These are phyloP conservation scores for Tetramorium parvispinum DNA, from an alignment of 1,140 invertebrate species.

Conservation along the genomic window DNA sequence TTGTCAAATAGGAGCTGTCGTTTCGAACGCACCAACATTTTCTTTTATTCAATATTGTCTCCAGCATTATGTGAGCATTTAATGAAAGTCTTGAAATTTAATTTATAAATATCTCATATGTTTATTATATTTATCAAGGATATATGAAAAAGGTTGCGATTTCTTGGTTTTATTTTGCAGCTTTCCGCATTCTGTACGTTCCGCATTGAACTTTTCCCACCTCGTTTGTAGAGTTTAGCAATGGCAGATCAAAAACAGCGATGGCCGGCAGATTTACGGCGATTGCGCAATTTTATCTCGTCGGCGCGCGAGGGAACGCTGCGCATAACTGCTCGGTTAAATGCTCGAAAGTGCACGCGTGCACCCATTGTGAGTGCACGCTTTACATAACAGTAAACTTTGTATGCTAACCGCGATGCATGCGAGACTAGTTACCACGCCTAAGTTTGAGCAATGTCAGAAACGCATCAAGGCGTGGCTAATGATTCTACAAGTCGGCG, in stretches of 20 bases:
- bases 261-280: slow-evolving; percentile 38
- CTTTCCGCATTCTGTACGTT: background rate
- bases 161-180: background rate
- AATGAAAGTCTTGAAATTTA: background rate
- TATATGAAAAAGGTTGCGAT: background rate
- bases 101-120: background rate
- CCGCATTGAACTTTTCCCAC: background rate
- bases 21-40: background rate
- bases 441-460: slow-evolving; percentile 44
- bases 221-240: slow-evolving; percentile 41
- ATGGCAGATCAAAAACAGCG: slow-evolving; percentile 32
- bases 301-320: slow-evolving; percentile 27
- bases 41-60: background rate
- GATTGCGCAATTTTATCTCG: slow-evolving; percentile 67
- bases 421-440: slow-evolving; percentile 61
- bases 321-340: slow-evolving; percentile 47
- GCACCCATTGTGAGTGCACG: slow-evolving; percentile 18
- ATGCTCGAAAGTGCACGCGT: slow-evolving; percentile 34
- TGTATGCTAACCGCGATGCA: slow-evolving; percentile 61
- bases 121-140: background rate
- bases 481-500: slow-evolving; percentile 9
- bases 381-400: slow-evolving; percentile 67
- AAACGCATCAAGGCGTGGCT: slow-evolving; percentile 1
- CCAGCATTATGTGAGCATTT: background rate
- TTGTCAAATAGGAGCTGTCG: background rate